Conservation (phyloP, 2,113 vertebrate genomes). For the Hypanus sabinus region DNA sequence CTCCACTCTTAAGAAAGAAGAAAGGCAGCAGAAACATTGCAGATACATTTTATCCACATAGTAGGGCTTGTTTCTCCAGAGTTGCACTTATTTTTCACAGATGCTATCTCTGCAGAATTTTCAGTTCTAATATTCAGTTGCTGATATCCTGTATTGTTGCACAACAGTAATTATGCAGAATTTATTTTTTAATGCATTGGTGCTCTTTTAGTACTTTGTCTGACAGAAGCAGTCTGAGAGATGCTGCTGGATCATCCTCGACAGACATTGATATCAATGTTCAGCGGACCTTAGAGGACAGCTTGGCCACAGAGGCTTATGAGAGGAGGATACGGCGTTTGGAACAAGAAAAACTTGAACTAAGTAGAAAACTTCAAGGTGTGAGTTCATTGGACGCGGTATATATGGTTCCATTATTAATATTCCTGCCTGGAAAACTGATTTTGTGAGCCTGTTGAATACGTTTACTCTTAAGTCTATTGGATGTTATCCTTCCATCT, state of each 20-base stretch:
- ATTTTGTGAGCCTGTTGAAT: no score
- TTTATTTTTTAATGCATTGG: not conserved
- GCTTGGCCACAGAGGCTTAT: constrained; percentile 87
- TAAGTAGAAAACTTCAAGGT: constrained; percentile 94
- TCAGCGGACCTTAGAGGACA: constrained; percentile 82
- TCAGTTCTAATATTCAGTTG: not conserved
- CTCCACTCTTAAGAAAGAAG: no score
- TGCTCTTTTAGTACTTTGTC: constrained; percentile 71
- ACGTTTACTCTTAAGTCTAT: not conserved
- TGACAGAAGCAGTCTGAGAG: constrained; percentile 79
- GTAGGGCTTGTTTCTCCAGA: not conserved
- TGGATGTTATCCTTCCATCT: not conserved
- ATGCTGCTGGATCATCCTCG: constrained; percentile 59
- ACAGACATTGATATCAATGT: constrained; percentile 71
- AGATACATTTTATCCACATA: not conserved
- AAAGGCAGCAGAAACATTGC: no score
- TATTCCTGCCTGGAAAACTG: not conserved
- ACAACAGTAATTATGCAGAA: not conserved
- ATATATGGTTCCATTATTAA: not conserved
- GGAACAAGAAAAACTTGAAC: constrained; percentile 91
- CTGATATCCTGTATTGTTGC: not conserved
- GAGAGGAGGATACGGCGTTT: constrained; percentile 88
- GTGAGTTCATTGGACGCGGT: constrained; percentile 37
- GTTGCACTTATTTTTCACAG: not conserved
- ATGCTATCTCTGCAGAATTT: not conserved